Evolutionary conservation across 2,797 vertebrate genomes (phyloP).

Genomic region (Megaceryle alcyon): DNA sequence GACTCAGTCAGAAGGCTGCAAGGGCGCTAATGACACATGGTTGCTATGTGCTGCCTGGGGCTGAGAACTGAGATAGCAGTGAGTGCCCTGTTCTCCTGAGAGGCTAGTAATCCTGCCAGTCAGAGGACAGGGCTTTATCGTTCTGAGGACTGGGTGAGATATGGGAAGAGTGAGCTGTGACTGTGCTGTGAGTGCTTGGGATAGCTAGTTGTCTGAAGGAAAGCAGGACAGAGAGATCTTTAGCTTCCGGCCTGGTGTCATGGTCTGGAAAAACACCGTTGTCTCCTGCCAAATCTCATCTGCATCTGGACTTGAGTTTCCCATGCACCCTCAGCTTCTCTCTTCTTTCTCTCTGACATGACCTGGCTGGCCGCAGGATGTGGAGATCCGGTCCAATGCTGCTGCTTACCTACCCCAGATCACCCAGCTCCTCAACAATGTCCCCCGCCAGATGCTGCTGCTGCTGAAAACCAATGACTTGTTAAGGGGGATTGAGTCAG

Average conservation of each 20-base stretch:
- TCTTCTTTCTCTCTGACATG: slow-evolving; percentile 15
- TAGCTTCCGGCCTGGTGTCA: not conserved
- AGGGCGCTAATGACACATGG: not conserved
- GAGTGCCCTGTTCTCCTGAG: not conserved
- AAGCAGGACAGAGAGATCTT: not conserved
- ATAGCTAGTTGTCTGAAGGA: not conserved
- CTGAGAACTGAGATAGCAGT: not conserved
- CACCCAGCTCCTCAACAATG: slow-evolving; percentile 88
- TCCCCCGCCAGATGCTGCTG: slow-evolving; percentile 95
- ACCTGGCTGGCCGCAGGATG: slow-evolving; percentile 78
- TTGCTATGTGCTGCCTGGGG: not conserved
- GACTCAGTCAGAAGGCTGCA: not conserved
- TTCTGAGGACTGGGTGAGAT: not conserved
- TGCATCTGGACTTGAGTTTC: not conserved
- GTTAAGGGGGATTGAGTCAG: slow-evolving; percentile 90
- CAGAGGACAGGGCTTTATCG: not conserved
- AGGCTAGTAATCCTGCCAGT: not conserved
- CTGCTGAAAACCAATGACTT: slow-evolving; percentile 97
- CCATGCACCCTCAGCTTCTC: not conserved
- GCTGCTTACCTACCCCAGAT: slow-evolving; percentile 92
- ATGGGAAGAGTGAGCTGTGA: not conserved
- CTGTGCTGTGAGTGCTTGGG: not conserved
- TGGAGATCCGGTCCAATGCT: slow-evolving; percentile 89
- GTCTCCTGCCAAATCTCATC: not conserved
- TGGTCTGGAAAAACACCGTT: not conserved